These are phyloP conservation scores for Numida meleagris DNA, from an alignment of 2,113 vertebrate species.

Conservation along the genomic window DNA sequence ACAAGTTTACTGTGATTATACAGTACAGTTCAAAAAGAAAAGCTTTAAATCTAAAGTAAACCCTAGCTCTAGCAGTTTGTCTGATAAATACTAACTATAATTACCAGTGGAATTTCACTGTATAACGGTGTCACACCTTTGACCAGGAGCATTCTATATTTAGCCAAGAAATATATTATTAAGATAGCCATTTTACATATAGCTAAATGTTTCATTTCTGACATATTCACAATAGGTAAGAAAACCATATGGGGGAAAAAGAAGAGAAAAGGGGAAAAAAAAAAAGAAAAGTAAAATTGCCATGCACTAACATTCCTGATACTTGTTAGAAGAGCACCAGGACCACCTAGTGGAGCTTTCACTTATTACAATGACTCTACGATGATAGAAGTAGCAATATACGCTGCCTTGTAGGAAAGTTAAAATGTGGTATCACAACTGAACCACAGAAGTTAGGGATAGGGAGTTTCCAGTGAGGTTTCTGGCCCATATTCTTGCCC, in stretches of 20 bases:
- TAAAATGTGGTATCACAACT: neutral
- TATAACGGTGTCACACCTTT: neutral
- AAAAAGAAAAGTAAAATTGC: neutral
- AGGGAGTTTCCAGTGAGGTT: neutral
- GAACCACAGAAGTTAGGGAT: neutral
- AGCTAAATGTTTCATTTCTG: neutral
- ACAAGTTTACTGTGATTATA: neutral
- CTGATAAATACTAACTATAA: neutral
- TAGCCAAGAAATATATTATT: neutral
- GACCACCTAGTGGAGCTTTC: slow-evolving; percentile 79
- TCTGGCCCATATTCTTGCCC: neutral
- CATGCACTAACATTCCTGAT: fast-evolving
- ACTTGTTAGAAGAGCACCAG: slow-evolving; percentile 72
- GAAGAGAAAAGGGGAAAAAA: neutral
- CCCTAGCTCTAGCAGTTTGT: neutral
- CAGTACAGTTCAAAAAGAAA: neutral
- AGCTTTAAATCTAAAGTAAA: neutral
- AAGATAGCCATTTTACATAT: neutral
- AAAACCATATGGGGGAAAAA: neutral
- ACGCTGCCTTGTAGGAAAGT: neutral
- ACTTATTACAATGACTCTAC: slow-evolving; percentile 57
- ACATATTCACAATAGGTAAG: neutral
- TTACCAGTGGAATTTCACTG: neutral
- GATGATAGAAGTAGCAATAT: neutral
- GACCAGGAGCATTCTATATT: neutral